A percentile compares a stretch with the other conserved stretches of the same genome.
Conservation (phyloP, 2,888 invertebrate genomes). For the Leucania comma region DNA sequence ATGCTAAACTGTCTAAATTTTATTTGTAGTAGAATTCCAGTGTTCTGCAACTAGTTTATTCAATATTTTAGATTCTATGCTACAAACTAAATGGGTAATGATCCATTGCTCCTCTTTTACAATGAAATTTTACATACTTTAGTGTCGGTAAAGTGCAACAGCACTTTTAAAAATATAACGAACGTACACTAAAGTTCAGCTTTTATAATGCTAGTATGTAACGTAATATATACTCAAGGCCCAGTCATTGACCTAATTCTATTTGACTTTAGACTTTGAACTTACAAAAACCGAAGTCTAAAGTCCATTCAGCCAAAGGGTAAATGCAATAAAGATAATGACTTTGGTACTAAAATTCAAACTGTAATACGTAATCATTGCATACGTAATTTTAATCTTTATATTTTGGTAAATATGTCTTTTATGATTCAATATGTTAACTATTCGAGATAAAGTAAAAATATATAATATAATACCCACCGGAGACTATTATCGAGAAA, state of each 20-base stretch:
- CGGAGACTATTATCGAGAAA: slow-evolving; percentile 31
- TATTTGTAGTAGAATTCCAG: no score
- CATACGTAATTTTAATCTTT: background rate
- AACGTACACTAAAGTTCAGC: background rate
- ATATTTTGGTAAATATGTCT: background rate
- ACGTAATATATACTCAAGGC: background rate
- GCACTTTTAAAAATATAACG: no score
- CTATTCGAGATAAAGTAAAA: slow-evolving; percentile 38
- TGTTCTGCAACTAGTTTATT: no score
- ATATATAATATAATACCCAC: slow-evolving; percentile 25
- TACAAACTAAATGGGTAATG: no score
- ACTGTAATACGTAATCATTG: background rate
- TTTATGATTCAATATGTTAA: slow-evolving; percentile 3
- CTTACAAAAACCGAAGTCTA: slow-evolving; percentile 1
- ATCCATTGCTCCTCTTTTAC: no score
- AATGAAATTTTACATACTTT: no score
- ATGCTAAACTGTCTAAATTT: no score
- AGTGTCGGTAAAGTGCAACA: no score
- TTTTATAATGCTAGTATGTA: no score
- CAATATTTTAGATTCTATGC: no score
- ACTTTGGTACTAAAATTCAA: slow-evolving; percentile 9
- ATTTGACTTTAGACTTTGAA: background rate
- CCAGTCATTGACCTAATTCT: background rate
- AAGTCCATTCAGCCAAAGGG: background rate
- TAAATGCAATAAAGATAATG: slow-evolving; percentile 2